These are phyloP conservation scores for Capromys pilorides DNA, from an alignment of 2,797 vertebrate species.

Conservation along the genomic window DNA sequence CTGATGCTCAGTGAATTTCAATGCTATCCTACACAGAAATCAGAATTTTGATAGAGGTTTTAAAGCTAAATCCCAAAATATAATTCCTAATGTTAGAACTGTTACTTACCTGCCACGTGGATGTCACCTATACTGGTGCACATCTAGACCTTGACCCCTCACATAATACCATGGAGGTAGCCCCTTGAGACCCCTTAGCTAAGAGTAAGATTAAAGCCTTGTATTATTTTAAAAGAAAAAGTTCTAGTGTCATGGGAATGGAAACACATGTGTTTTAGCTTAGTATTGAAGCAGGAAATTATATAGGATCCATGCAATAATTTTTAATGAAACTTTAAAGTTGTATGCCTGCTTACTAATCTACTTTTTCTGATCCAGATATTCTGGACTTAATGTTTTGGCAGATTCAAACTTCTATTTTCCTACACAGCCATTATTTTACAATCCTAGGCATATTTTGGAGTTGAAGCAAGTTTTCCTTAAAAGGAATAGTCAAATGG, in stretches of 20 bases:
- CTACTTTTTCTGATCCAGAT: not conserved
- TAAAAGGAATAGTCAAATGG: slow-evolving; percentile 8
- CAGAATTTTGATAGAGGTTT: not conserved
- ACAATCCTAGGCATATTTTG: not conserved
- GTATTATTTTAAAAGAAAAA: not conserved
- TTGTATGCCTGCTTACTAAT: not conserved
- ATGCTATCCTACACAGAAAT: not conserved
- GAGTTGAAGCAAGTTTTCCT: not conserved
- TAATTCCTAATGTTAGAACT: not conserved
- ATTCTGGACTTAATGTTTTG: not conserved
- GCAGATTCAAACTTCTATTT: not conserved
- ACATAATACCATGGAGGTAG: not conserved
- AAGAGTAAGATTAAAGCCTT: slow-evolving; percentile 6
- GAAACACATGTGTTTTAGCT: not conserved
- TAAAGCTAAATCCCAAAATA: not conserved
- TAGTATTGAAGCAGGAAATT: not conserved
- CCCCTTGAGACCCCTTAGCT: not conserved
- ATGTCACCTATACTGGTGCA: not conserved
- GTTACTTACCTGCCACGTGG: not conserved
- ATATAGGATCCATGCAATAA: not conserved
- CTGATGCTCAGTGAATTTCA: not conserved
- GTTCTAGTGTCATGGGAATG: not conserved
- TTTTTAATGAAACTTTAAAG: not conserved
- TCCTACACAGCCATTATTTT: not conserved
- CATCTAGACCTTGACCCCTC: not conserved